These are phyloP conservation scores for Antrozous pallidus DNA, from an alignment of 2,797 vertebrate species.

Conservation along the genomic window DNA sequence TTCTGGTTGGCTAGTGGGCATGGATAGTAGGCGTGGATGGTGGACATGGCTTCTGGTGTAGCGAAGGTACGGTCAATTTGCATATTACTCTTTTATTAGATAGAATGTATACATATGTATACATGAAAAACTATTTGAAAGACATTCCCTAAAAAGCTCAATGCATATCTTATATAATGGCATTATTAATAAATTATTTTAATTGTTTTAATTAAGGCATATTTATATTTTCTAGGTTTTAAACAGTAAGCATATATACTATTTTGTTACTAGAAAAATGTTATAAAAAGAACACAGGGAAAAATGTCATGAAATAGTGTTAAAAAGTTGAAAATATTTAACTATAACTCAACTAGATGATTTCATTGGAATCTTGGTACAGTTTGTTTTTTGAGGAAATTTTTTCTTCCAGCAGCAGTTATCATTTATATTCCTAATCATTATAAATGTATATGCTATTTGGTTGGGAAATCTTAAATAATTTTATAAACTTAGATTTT, in stretches of 20 bases:
- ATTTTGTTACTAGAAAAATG: background rate
- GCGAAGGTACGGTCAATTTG: no score
- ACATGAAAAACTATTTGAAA: background rate
- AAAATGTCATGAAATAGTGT: background rate
- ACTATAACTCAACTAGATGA: background rate
- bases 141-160: background rate
- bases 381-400: background rate
- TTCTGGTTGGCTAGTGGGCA: no score
- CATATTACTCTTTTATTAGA: no score
- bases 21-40: no score
- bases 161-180: background rate
- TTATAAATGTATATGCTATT: background rate
- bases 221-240: background rate
- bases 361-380: background rate
- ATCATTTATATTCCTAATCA: background rate
- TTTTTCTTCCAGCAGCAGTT: background rate
- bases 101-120: background rate
- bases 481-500: slow-evolving; percentile 9
- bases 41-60: no score
- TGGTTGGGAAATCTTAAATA: background rate
- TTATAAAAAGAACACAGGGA: background rate
- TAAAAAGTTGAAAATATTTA: background rate
- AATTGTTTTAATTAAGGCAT: background rate
- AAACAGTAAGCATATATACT: background rate
- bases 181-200: background rate